Conservation (phyloP, 2,888 invertebrate genomes). For the Malthinus seriepunctatus region DNA sequence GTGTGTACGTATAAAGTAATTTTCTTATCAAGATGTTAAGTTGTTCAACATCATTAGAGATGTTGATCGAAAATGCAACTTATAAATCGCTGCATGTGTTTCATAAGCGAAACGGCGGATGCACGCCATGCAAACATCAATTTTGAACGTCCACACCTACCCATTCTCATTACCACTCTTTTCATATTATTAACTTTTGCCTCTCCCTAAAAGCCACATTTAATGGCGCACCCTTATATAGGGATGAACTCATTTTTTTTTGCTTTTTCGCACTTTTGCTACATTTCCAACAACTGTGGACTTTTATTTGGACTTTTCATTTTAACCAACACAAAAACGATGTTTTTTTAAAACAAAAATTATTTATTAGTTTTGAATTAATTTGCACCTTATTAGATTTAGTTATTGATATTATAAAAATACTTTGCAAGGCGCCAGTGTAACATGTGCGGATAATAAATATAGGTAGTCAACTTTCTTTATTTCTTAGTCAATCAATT, state of each 20-base stretch:
- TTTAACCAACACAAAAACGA: too few relatives aligned
- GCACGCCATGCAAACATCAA: slow-evolving; percentile 36
- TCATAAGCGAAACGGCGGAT: slow-evolving; percentile 18
- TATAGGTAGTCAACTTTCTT: neutral
- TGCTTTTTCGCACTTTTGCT: slow-evolving; percentile 12
- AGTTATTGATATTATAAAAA: too few relatives aligned
- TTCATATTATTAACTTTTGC: slow-evolving; percentile 32
- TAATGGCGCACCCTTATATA: slow-evolving; percentile 17
- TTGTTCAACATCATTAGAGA: neutral
- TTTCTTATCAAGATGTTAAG: too few relatives aligned
- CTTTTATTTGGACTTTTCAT: neutral
- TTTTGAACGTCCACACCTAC: slow-evolving; percentile 33
- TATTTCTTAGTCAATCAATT: slow-evolving; percentile 12
- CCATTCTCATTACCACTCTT: slow-evolving; percentile 31
- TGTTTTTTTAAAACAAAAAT: neutral
- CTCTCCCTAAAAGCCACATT: slow-evolving; percentile 26
- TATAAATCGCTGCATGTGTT: slow-evolving; percentile 18
- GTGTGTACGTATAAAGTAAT: too few relatives aligned
- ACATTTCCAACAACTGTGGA: slow-evolving; percentile 9
- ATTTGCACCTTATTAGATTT: too few relatives aligned
- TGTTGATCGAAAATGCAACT: slow-evolving; percentile 3
- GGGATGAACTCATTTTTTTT: slow-evolving; percentile 9
- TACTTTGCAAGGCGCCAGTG: neutral
- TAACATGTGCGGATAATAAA: slow-evolving; percentile 1
- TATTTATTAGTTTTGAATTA: too few relatives aligned